Conservation (phyloP, 2,888 invertebrate species). For the Tiphia femorata region DNA sequence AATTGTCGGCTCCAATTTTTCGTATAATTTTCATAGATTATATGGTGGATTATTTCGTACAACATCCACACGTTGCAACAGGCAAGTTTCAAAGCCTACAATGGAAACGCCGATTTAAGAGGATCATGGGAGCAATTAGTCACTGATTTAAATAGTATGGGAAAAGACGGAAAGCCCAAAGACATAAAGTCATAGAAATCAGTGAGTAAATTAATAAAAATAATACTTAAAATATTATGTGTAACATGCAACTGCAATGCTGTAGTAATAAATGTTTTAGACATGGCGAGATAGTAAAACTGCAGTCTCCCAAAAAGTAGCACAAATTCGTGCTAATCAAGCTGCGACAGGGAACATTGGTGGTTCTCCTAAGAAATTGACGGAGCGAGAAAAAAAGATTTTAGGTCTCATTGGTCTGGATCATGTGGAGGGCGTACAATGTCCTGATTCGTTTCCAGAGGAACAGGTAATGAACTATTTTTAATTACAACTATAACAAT, state of each 20-base stretch:
- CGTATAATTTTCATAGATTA: conserved; percentile 6
- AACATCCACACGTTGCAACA: conserved; percentile 11
- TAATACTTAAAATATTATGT: too few species aligned
- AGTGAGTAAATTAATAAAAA: not conserved
- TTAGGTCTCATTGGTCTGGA: conserved; percentile 11
- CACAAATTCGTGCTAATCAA: not conserved
- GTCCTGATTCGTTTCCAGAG: conserved; percentile 2
- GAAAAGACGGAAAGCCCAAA: conserved; percentile 1
- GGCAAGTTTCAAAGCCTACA: conserved; percentile 10
- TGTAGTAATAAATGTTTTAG: too few species aligned
- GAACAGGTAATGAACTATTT: conserved; percentile 2
- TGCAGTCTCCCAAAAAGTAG: not conserved
- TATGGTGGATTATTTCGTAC: conserved; percentile 6
- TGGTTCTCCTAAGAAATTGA: conserved; percentile 8
- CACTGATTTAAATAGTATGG: not conserved
- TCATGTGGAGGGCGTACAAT: conserved; percentile 1
- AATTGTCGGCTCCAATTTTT: too few species aligned
- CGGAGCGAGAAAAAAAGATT: conserved; percentile 6
- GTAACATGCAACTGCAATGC: too few species aligned
- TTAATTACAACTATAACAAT: too few species aligned
- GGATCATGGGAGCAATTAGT: not conserved
- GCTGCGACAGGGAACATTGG: conserved; percentile 10
- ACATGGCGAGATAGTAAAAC: conserved; percentile 7
- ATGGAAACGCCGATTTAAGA: not conserved
- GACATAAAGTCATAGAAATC: not conserved